Percentiles rank a stretch among this genome's conserved stretches.
Conservation (phyloP, 1,140 invertebrate species). For the Pogonomyrmex barbatus region DNA sequence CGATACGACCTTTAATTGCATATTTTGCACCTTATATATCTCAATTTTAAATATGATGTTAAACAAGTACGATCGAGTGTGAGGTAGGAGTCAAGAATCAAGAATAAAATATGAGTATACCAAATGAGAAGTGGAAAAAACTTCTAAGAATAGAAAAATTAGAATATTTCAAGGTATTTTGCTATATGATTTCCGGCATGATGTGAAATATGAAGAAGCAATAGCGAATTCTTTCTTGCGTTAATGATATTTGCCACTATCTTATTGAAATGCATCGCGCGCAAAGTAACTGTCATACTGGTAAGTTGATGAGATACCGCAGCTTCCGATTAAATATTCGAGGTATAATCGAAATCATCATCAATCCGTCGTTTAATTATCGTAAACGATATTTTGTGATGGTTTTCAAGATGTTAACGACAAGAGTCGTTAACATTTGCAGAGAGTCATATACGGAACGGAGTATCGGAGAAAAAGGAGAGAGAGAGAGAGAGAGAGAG, state of each 20-base stretch:
- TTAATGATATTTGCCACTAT: neutral
- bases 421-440: neutral
- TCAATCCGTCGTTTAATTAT: neutral
- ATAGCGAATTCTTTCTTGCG: no score
- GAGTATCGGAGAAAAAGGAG: neutral
- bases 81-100: neutral
- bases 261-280: neutral
- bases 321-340: neutral
- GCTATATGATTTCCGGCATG: neutral
- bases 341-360: no score
- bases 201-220: neutral
- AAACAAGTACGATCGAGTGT: no score
- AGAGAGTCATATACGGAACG: neutral
- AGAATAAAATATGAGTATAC: neutral
- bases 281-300: neutral
- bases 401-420: neutral
- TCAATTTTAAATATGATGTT: neutral
- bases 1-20: neutral
- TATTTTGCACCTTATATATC: neutral
- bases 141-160: neutral
- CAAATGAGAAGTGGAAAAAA: neutral
- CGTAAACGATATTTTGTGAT: neutral
- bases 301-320: neutral
- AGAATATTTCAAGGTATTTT: slow-evolving; percentile 14
- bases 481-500: neutral